Percentiles rank a stretch among this genome's conserved stretches.
Conservation (phyloP, 92 coral and sea anemone genomes). For the Diadumene lineata region DNA sequence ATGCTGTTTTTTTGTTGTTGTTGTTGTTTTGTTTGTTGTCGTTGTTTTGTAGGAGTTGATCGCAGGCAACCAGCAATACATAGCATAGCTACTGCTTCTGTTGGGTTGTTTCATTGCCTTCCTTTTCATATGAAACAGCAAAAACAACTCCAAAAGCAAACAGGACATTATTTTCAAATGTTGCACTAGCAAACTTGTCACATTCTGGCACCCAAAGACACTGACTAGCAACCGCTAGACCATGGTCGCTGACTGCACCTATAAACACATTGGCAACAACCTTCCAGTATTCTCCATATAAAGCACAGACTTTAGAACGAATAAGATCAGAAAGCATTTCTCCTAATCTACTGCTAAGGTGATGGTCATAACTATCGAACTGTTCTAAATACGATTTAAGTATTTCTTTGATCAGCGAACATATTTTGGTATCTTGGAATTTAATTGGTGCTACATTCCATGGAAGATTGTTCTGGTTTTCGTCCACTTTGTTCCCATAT, state of each 20-base stretch:
- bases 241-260: constrained; percentile 66
- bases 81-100: too few relatives aligned
- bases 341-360: constrained; percentile 53
- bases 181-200: constrained; percentile 75
- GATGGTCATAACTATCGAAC: constrained; percentile 63
- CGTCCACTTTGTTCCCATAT: constrained; percentile 4
- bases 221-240: constrained; percentile 69
- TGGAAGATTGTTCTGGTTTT: neutral
- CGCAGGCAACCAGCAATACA: too few relatives aligned
- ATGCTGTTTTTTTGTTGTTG: too few relatives aligned
- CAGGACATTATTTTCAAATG: constrained; percentile 55
- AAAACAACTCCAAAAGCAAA: constrained; percentile 81
- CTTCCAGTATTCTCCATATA: constrained; percentile 53
- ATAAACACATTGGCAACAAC: constrained; percentile 66
- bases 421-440: constrained; percentile 54
- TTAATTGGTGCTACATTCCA: neutral
- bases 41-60: too few relatives aligned
- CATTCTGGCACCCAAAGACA: constrained; percentile 68
- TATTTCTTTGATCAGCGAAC: constrained; percentile 55
- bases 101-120: neutral
- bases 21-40: too few relatives aligned
- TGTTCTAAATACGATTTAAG: constrained; percentile 57
- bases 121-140: constrained; percentile 37
- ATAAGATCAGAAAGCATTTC: constrained; percentile 64
- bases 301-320: constrained; percentile 56